A percentile compares a stretch with the other conserved stretches of the same genome.
These are phyloP conservation scores for Apocheima hispidaria DNA, from an alignment of 2,888 invertebrate genomes.

Conservation along the genomic window DNA sequence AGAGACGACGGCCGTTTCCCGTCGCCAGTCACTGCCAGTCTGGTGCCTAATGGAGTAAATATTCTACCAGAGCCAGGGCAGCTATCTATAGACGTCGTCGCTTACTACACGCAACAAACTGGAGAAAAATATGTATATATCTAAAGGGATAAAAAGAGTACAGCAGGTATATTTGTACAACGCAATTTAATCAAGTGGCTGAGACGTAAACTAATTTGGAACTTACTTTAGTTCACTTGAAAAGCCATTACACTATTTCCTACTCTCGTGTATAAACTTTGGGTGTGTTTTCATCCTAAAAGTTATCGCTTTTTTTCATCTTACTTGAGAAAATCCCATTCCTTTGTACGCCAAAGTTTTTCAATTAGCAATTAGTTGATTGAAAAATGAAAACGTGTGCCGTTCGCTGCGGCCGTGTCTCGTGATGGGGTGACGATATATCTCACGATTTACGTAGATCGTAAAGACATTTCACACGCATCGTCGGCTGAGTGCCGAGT, in stretches of 20 bases:
- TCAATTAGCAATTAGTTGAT: constrained; percentile 81
- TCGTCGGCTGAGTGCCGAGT: constrained; percentile 75
- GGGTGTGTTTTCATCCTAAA: constrained; percentile 59
- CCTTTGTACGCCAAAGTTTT: constrained; percentile 68
- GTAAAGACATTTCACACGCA: constrained; percentile 81
- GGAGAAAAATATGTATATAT: neutral
- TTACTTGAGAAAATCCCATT: constrained; percentile 58
- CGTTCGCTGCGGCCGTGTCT: constrained; percentile 38
- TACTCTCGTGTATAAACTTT: constrained; percentile 30
- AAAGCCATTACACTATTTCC: constrained; percentile 37
- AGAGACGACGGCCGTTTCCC: constrained; percentile 62
- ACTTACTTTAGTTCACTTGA: constrained; percentile 33
- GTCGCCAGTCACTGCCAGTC: constrained; percentile 58
- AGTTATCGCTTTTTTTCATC: constrained; percentile 63
- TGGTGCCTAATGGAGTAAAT: constrained; percentile 64
- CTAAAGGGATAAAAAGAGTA: neutral
- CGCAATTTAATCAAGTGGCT: constrained; percentile 3
- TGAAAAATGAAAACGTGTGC: constrained; percentile 52
- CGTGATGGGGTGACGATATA: constrained; percentile 55
- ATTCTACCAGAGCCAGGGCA: constrained; percentile 48
- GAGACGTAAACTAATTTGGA: constrained; percentile 12
- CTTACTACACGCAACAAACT: neutral
- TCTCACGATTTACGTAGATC: constrained; percentile 69
- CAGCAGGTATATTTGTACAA: neutral
- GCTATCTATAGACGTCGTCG: constrained; percentile 26